phyloP scores from a whole-genome alignment of 2,797 vertebrate species.

The Danio choprae region DNA sequence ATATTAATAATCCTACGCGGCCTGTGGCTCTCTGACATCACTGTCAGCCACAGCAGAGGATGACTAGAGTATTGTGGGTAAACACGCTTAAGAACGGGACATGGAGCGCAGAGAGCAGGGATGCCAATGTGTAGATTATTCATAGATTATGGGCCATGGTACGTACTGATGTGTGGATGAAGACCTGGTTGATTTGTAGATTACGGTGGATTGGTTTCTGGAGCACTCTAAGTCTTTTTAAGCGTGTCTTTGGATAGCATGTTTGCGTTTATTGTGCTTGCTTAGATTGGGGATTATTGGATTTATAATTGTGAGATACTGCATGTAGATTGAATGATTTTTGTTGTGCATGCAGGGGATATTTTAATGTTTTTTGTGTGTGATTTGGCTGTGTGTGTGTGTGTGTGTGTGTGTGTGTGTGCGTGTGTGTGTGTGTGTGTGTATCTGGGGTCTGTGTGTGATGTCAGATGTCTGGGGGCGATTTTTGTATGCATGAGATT shows the following conservation, averaged over 20 bases:
- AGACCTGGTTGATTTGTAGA: constrained; percentile 30
- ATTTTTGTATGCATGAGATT: constrained; percentile 5
- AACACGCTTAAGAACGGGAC: constrained; percentile 71
- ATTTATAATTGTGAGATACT: constrained; percentile 1
- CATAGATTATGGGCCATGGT: constrained; percentile 52
- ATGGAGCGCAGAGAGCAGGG: constrained; percentile 69
- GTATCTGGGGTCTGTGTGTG: not conserved
- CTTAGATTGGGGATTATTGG: not conserved
- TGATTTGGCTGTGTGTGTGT: constrained; percentile 6
- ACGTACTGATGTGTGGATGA: constrained; percentile 44
- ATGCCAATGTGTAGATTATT: constrained; percentile 48
- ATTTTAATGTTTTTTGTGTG: not conserved
- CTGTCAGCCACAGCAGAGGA: constrained; percentile 62
- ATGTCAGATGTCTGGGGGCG: not conserved
- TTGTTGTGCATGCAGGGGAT: not conserved
- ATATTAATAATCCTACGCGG: constrained; percentile 78
- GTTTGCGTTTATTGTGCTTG: constrained; percentile 1
- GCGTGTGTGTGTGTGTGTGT: constrained; percentile 8
- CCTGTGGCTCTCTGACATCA: constrained; percentile 75
- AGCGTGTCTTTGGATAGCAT: not conserved
- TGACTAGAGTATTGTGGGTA: constrained; percentile 69
- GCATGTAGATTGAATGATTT: constrained; percentile 12
- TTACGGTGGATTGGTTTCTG: constrained; percentile 1
- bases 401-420: constrained; percentile 17
- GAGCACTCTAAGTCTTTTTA: not conserved